Evolutionary conservation across 1,140 invertebrate species (phyloP), one percentile per base, ranked within the genome.

Genomic region (Drosophila prosaltans): DNA sequence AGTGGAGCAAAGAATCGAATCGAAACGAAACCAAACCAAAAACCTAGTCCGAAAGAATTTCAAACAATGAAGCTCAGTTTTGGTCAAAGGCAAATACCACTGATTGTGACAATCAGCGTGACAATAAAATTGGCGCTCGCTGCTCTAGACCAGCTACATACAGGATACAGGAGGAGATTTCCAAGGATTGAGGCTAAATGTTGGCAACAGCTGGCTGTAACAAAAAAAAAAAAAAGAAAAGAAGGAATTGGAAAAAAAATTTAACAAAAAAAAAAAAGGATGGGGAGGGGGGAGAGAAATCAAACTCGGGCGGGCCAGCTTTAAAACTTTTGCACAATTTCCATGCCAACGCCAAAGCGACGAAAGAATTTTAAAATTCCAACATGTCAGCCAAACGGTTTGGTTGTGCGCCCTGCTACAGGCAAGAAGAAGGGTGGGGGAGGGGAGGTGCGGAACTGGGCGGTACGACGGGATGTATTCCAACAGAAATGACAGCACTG

Each of bases 51-150:
- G 43, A 57, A 69, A 67, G 59, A 73, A 69, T 69, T 74, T 73
- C 54, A 88, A 88, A 79, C 72, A 82, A 82, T 77, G 72, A 72
- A 77, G 76, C 80, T 83, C 60, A 65, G 54, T 51, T 80, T 70
- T 88, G 83, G 83, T 86, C 76, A 86, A 86, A 86, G 72, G 76
- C 80, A 86, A 86, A 86, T 88, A 86, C 83, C 83, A 77, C 83
- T 86, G 83, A 86, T 86, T 86, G 83, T 83, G 83, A 88, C 83
- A 86, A 86, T 86, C 83, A 88, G 83, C 80, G 80, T 83, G 83
- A 74, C 80, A 77, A 80, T 80, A 77, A 86, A 86, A 86, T 83
- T 86, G 83, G 80, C 72, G 79, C 67, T 51, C 45, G 45, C 45
- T 51, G 45, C 45, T 51, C 45, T 51, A 51, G 48, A 75, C 73